A percentile compares a stretch with the other conserved stretches of the same genome.
These are phyloP conservation scores for Argynnis bischoffii DNA, from an alignment of 2,888 invertebrate genomes.

Conservation along the genomic window DNA sequence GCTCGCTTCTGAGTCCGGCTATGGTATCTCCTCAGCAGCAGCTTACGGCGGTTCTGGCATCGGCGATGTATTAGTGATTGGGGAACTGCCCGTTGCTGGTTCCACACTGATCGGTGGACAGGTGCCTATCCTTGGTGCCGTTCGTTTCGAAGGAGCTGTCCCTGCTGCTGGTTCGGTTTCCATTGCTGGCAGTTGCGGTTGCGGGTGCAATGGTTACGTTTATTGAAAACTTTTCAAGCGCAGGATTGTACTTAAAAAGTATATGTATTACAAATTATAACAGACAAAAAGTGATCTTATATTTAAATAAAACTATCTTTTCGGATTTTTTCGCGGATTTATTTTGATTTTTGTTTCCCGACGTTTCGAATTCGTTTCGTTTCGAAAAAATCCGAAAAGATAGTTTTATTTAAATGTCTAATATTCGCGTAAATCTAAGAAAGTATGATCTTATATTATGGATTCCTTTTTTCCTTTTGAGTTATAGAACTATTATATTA, in stretches of 20 bases:
- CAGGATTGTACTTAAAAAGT: not conserved
- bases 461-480: too few species aligned
- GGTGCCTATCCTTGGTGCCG: conserved; percentile 46
- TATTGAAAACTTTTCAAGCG: not conserved
- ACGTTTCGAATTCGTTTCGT: too few species aligned
- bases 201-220: conserved; percentile 38
- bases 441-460: too few species aligned
- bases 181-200: conserved; percentile 43
- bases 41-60: conserved; percentile 47
- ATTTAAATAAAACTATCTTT: too few species aligned
- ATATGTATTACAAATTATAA: too few species aligned
- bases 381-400: too few species aligned
- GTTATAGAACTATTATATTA: too few species aligned
- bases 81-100: conserved; percentile 53
- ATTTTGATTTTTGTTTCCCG: too few species aligned
- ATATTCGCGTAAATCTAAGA: too few species aligned
- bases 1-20: conserved; percentile 8
- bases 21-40: conserved; percentile 6
- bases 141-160: conserved; percentile 44
- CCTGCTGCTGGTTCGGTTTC: conserved; percentile 45
- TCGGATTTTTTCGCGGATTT: too few species aligned
- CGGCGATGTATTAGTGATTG: conserved; percentile 50
- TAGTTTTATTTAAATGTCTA: too few species aligned
- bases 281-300: too few species aligned
- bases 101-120: conserved; percentile 42